Evolutionary conservation across 2,797 vertebrate species (phyloP).

Genomic region (Sandelia bainsii): DNA sequence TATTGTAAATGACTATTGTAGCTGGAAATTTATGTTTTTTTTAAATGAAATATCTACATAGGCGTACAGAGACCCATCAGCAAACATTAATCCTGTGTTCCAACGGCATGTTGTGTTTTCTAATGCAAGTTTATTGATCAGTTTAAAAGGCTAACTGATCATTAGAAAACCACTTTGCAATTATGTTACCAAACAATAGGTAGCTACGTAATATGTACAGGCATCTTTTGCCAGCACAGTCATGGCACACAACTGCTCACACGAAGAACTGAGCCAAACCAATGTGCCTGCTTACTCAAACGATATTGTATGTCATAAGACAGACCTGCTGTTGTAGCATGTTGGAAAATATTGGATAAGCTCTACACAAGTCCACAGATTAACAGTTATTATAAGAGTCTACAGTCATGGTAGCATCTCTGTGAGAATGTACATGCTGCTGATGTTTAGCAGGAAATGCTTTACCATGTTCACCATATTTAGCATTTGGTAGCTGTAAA

Average conservation of each 20-base stretch:
- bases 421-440: too few species aligned
- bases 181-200: not conserved
- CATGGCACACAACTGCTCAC: constrained; percentile 61
- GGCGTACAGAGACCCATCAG: too few species aligned
- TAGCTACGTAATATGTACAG: constrained; percentile 24
- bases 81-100: too few species aligned
- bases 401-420: not conserved
- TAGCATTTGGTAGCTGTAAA: too few species aligned
- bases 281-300: constrained; percentile 63
- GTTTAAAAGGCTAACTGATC: too few species aligned
- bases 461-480: not conserved
- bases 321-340: constrained; percentile 38
- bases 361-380: not conserved
- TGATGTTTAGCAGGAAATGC: not conserved
- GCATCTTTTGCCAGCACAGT: constrained; percentile 60
- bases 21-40: too few species aligned
- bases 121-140: too few species aligned
- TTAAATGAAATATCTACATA: too few species aligned
- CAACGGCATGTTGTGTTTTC: too few species aligned
- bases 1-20: too few species aligned
- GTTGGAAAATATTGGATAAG: constrained; percentile 8
- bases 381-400: constrained; percentile 4
- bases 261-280: constrained; percentile 43
- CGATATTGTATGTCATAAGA: constrained; percentile 33
- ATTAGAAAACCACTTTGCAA: too few species aligned